phyloP scores from a whole-genome alignment of 2,888 invertebrate genomes.

The Charanyca ferruginea region DNA sequence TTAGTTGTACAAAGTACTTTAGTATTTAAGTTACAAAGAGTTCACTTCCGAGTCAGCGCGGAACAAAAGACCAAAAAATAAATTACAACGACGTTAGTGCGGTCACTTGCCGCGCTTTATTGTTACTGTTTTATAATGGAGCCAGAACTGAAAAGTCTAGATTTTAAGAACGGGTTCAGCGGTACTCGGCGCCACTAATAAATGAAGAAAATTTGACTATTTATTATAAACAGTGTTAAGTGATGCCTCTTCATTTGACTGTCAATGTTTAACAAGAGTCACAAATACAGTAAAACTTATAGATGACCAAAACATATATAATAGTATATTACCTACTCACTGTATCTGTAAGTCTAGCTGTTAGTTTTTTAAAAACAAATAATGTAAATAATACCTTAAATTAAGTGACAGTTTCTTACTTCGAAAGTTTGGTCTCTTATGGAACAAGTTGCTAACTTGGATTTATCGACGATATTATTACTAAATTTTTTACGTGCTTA shows the following conservation, averaged over 20 bases:
- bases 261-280: not conserved
- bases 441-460: not conserved
- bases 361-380: no score
- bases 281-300: not conserved
- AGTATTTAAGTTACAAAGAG: conserved; percentile 34
- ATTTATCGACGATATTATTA: not conserved
- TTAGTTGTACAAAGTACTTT: conserved; percentile 18
- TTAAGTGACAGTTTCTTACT: not conserved
- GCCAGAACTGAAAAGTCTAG: not conserved
- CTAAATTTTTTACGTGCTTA: not conserved
- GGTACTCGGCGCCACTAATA: no score
- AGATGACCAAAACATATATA: no score
- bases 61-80: conserved; percentile 20
- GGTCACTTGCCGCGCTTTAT: conserved; percentile 16
- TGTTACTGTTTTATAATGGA: not conserved
- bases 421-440: not conserved
- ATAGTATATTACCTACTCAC: no score
- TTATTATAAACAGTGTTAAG: no score
- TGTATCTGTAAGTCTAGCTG: no score
- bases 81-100: conserved; percentile 20
- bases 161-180: not conserved
- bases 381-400: no score
- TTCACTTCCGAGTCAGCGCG: conserved; percentile 35
- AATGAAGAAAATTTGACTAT: no score
- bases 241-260: not conserved